These are phyloP conservation scores for Dicrostonyx torquatus DNA, from an alignment of 2,797 vertebrate species.

Conservation along the genomic window DNA sequence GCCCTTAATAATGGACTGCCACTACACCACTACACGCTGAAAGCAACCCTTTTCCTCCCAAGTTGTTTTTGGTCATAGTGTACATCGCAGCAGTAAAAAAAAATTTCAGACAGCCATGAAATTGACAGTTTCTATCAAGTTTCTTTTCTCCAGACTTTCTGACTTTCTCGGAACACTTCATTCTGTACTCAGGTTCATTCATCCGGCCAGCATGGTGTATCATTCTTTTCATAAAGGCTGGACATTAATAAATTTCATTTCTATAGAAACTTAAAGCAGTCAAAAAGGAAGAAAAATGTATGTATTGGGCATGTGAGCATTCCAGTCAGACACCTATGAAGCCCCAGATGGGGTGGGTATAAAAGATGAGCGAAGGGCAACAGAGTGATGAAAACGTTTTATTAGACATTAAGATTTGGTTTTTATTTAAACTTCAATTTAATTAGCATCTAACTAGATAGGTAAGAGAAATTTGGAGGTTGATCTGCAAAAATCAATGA, in stretches of 20 bases:
- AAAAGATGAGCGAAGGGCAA: slow-evolving; percentile 57
- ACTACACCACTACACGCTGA: no score
- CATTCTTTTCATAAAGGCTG: neutral
- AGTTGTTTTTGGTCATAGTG: neutral
- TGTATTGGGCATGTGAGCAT: neutral
- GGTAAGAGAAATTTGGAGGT: neutral
- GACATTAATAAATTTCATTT: neutral
- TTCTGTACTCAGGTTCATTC: neutral
- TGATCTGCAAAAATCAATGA: slow-evolving; percentile 40
- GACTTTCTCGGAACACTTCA: neutral
- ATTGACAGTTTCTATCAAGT: neutral
- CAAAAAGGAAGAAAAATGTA: neutral
- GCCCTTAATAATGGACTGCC: neutral
- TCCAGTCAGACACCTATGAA: neutral
- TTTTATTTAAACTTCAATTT: slow-evolving; percentile 62
- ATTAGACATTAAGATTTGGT: slow-evolving; percentile 67
- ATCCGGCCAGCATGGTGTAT: neutral
- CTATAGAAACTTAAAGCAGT: slow-evolving; percentile 2
- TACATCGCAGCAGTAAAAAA: neutral
- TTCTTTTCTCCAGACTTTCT: neutral
- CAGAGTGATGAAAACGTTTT: slow-evolving; percentile 59
- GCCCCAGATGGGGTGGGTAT: neutral
- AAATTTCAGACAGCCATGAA: neutral
- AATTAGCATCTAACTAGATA: slow-evolving; percentile 68
- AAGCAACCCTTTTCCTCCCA: neutral